Base-by-base conservation (phyloP, 2,888 invertebrate genomes). In the Poecilobothrus nobilitatus region DNA sequence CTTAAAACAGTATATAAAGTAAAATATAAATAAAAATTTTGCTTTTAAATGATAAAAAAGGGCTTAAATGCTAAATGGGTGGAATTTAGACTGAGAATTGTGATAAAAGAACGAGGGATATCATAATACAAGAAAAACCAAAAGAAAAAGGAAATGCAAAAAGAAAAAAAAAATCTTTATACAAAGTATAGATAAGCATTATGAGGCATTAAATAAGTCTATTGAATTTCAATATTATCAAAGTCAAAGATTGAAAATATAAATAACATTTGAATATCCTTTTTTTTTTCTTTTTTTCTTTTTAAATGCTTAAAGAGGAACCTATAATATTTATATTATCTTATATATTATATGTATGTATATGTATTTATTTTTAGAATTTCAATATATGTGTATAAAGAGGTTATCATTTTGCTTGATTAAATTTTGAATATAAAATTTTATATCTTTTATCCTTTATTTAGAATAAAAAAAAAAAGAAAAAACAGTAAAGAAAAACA, bases 141-240 rank as follows among this genome's bases (percentile, higher is more conserved):
- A 37, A 37, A 37, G 2, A 37, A 37, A 37, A 37, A 10, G 37
- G 7, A 37, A 37, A 37, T 37, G 7, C 12, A 37, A 27, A 27
- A 27, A 27, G 5, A 27, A 27, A 37, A 10, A 5, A 37, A 10
- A 37, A 10, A 37, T 8, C 37, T 37, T 10, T 37, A 37, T 37
- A 37, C 7, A 37, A 37, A 37, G 18, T 53, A 53, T 53, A 53
- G 15, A 53, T 53, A 53, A 53, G 53, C 18, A 53, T 53, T 53
- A 53, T 53, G 53, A 53, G 53, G 53, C 53, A 53, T 53, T 53
- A 53, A 53, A 53, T 53, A 53, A 53, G 53, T 53, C 53, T 53
- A 53, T 53, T 53, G 53, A 53, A 53, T 53, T 53, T 53, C 53
- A 53, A 53, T 53, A 53, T 53, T 53, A 53, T 53, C 18, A 53